Evolutionary conservation across 2,797 vertebrate species (phyloP).

Genomic region (Rhadinocentrus ornatus): DNA sequence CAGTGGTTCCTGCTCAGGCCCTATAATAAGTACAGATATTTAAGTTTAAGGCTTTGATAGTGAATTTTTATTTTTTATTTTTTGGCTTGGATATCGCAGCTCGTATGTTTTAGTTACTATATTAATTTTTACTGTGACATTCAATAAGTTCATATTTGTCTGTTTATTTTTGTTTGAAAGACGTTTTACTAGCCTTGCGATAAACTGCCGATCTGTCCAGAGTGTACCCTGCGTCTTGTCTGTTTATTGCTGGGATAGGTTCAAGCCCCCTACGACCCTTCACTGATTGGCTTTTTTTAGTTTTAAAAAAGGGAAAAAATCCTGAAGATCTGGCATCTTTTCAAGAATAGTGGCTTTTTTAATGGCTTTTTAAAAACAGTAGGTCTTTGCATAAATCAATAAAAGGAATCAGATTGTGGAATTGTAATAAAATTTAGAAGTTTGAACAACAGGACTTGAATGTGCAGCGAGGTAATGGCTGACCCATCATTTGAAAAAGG

Average conservation of each 20-base stretch:
- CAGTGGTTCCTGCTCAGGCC: conserved; percentile 13
- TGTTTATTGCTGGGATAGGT: too few species aligned
- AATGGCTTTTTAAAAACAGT: background rate
- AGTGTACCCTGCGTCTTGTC: too few species aligned
- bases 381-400: background rate
- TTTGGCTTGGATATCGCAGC: too few species aligned
- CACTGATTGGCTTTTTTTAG: too few species aligned
- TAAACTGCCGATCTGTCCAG: too few species aligned
- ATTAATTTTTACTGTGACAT: too few species aligned
- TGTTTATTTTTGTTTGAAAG: too few species aligned
- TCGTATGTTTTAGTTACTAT: too few species aligned
- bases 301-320: background rate
- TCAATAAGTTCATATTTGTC: too few species aligned
- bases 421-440: background rate
- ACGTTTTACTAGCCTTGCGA: too few species aligned
- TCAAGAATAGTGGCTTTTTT: too few species aligned
- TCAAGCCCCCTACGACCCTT: too few species aligned
- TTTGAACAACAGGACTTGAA: background rate
- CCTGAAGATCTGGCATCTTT: background rate
- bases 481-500: background rate
- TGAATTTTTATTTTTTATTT: background rate
- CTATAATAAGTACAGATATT: conserved; percentile 17
- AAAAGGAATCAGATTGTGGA: background rate
- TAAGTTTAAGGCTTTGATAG: background rate
- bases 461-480: background rate